phyloP scores from a whole-genome alignment of 2,888 invertebrate genomes.

The Mesochorus sp. region DNA sequence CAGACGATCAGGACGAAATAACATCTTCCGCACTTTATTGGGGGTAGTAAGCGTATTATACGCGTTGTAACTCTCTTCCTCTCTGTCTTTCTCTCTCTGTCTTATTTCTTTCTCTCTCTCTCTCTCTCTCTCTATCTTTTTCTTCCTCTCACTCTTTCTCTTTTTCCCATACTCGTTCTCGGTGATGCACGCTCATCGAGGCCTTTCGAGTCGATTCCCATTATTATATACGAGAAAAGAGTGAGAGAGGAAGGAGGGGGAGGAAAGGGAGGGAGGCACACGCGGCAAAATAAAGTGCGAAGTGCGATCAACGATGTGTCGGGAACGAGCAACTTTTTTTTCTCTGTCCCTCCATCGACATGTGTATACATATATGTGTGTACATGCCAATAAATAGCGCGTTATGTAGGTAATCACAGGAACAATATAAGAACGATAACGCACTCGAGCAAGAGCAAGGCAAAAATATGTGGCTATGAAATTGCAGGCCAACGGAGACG shows the following conservation, averaged over 20 bases:
- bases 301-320: slow-evolving; percentile 54
- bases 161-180: slow-evolving; percentile 14
- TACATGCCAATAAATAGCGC: slow-evolving; percentile 69
- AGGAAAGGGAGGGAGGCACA: neutral
- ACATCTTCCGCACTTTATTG: slow-evolving; percentile 71
- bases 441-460: slow-evolving; percentile 14
- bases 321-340: slow-evolving; percentile 21
- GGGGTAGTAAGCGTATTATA: slow-evolving; percentile 38
- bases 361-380: slow-evolving; percentile 7
- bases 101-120: neutral
- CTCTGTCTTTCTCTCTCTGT: neutral
- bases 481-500: slow-evolving; percentile 59
- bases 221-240: slow-evolving; percentile 65
- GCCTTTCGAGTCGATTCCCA: slow-evolving; percentile 61
- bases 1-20: slow-evolving; percentile 65
- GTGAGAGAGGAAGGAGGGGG: neutral
- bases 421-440: slow-evolving; percentile 67
- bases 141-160: neutral
- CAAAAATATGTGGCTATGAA: slow-evolving; percentile 64
- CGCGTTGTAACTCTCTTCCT: slow-evolving; percentile 36
- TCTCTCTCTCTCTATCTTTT: slow-evolving; percentile 1
- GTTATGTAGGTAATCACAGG: slow-evolving; percentile 63
- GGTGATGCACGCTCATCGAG: slow-evolving; percentile 41
- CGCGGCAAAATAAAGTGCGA: slow-evolving; percentile 54
- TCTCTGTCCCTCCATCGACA: neutral